phyloP scores from a whole-genome alignment of 2,113 vertebrate genomes.

The Quiscalus mexicanus region DNA sequence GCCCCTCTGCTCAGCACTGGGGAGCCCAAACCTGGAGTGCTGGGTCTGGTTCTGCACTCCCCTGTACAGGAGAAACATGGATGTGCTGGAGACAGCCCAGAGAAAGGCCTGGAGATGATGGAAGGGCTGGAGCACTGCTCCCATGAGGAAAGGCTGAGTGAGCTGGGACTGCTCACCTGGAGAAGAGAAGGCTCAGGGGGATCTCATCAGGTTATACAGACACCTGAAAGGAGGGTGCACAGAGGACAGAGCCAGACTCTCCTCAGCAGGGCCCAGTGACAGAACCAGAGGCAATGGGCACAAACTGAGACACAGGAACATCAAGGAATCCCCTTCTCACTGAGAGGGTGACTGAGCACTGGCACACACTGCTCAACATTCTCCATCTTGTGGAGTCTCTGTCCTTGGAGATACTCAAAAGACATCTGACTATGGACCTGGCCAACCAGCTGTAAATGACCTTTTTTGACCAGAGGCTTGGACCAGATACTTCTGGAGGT shows the following conservation, averaged over 20 bases:
- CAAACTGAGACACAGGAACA: background rate
- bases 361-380: background rate
- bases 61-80: background rate
- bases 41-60: background rate
- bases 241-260: accelerated
- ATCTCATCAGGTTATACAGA: background rate
- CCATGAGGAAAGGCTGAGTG: background rate
- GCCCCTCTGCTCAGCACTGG: background rate
- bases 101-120: accelerated
- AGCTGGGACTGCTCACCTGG: background rate
- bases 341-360: background rate
- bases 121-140: background rate
- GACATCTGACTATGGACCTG: background rate
- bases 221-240: background rate
- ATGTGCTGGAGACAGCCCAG: background rate
- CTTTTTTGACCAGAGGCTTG: background rate
- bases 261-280: background rate
- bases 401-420: background rate
- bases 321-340: background rate
- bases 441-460: background rate
- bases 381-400: background rate
- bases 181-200: background rate
- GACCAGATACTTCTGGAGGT: background rate
- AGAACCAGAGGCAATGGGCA: background rate
- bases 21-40: background rate